Evolutionary conservation across 2,888 invertebrate species (phyloP), one percentile per base, ranked within the genome.

Genomic region (Taenaris catops): DNA sequence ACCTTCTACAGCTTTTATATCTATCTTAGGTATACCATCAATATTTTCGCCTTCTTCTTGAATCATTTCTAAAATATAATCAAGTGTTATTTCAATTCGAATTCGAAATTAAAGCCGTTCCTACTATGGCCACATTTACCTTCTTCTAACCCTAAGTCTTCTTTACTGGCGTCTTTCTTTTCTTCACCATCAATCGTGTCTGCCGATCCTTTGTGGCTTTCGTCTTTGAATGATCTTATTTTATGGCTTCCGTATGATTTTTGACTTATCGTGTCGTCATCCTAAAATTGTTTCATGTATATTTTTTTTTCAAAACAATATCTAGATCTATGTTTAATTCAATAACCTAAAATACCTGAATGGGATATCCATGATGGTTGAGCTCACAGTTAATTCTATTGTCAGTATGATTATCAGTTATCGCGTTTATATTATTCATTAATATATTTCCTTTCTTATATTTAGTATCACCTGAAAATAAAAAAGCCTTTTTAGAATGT

Each of bases 231-330:
- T 46, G 93, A 92, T 63, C 95, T 91, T 74, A 96, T 94, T 76
- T 95, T 95, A 80, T 96, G 96, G 78, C 96, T 96, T 60, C 96
- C 96, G 67, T 96, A 96, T 31, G 96, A 96, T 84, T 95, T 95
- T 80, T 95, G 95, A 88, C 96, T 96, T 62, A 92, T 92, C 69
- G 92, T 92, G 76, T 93, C 93, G 61, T 93, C 93, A 59, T 92
- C 92, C 89, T 90, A 45, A 34, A 62, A 60, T 21, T 33, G n/a
- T n/a, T n/a, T n/a, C n/a, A n/a, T n/a, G n/a, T n/a, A n/a, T n/a
- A n/a, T n/a, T n/a, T n/a, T n/a, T n/a, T n/a, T n/a, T n/a, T n/a
- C n/a, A n/a, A n/a, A n/a, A n/a, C n/a, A n/a, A n/a, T n/a, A n/a
- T n/a, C n/a, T n/a, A n/a, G n/a, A n/a, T n/a, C n/a, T n/a, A n/a